Evolutionary conservation across 2,113 vertebrate species (phyloP).

Genomic region (Agapornis roseicollis): DNA sequence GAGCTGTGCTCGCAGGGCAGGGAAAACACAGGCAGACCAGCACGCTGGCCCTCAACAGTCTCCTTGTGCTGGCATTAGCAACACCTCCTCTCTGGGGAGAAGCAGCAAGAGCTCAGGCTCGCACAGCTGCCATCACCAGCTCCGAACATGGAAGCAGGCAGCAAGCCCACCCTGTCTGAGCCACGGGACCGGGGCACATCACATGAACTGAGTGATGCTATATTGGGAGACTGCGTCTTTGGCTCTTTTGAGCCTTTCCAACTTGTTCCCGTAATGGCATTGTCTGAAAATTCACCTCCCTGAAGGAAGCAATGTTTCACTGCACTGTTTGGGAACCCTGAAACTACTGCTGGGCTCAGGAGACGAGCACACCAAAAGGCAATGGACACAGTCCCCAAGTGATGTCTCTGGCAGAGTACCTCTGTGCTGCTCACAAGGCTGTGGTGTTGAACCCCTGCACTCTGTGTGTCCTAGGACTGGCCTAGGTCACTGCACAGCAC

Average conservation of each 20-base stretch:
- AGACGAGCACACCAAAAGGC: neutral
- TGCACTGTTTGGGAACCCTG: neutral
- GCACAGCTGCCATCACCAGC: neutral
- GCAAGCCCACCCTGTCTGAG: neutral
- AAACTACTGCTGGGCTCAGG: neutral
- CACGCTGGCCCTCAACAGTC: neutral
- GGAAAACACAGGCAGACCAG: neutral
- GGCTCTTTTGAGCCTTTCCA: slow-evolving; percentile 9
- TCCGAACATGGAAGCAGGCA: slow-evolving; percentile 15
- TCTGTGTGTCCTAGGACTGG: neutral
- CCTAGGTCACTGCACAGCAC: neutral
- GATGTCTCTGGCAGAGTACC: neutral
- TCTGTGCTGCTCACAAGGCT: neutral
- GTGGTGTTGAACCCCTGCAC: neutral
- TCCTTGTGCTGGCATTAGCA: neutral
- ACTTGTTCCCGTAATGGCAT: neutral
- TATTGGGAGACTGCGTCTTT: neutral
- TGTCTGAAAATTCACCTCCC: neutral
- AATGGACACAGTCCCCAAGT: neutral
- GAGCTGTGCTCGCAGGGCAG: neutral
- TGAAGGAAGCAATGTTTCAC: neutral
- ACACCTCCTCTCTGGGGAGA: neutral
- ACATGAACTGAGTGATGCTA: neutral
- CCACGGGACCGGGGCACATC: neutral
- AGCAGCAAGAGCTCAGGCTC: neutral